Conservation (phyloP, 2,797 vertebrate species). For the Allobates femoralis region DNA sequence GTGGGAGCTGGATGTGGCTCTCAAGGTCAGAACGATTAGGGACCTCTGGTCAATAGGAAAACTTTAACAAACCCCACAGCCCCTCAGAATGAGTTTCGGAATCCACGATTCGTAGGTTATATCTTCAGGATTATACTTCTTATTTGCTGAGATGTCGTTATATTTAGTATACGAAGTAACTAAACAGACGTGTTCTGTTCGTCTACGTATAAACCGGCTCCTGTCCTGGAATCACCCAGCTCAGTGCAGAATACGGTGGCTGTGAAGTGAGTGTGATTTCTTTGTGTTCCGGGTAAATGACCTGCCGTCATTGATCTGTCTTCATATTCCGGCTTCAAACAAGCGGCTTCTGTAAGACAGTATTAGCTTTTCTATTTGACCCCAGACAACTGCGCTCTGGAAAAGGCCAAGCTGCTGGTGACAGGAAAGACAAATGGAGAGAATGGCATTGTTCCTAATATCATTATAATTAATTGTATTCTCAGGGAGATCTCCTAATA, state of each 20-base stretch:
- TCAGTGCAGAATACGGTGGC: neutral
- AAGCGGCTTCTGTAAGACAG: slow-evolving; percentile 10
- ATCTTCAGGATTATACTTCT: no score
- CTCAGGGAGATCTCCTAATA: neutral
- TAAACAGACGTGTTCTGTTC: slow-evolving; percentile 2
- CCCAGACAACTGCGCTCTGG: slow-evolving; percentile 15
- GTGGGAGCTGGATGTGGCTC: no score
- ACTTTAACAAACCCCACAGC: no score
- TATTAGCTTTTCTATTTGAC: slow-evolving; percentile 39
- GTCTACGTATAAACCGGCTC: neutral
- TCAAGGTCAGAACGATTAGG: no score
- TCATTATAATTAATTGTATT: slow-evolving; percentile 13
- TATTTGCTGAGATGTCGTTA: neutral
- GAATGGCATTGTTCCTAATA: slow-evolving; percentile 1
- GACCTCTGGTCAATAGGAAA: no score
- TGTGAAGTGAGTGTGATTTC: slow-evolving; percentile 12
- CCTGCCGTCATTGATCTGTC: slow-evolving; percentile 46
- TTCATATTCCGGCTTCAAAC: slow-evolving; percentile 21
- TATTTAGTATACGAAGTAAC: neutral
- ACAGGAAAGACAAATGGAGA: neutral
- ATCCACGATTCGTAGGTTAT: no score
- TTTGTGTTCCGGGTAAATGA: slow-evolving; percentile 25
- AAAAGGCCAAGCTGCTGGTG: neutral
- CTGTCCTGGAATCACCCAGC: neutral
- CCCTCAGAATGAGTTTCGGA: no score